Base-by-base conservation (phyloP, 2,888 invertebrate genomes). In the Tortrix viridana region DNA sequence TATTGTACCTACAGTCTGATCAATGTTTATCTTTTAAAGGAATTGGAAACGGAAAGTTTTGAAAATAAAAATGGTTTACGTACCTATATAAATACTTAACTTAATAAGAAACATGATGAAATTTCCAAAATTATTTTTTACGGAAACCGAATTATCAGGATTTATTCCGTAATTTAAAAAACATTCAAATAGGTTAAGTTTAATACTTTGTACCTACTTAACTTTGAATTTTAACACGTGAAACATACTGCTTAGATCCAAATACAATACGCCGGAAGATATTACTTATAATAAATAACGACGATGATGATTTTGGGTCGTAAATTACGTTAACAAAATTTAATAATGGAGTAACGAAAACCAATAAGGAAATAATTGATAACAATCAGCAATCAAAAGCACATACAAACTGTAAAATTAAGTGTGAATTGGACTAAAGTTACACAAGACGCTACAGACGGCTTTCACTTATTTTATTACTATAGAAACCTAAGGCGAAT, bases 381-480 rank as follows among this genome's bases (percentile, higher is more conserved):
- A 38, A 2, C 12, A 12, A 59, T 50, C 50, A 32, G 20, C 50
- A 32, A 22, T 49, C 26, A 16, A 43, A 19, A 48, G 16, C 43
- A 32, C 22, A 48, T 48, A 43, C 55, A 37, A 43, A 19, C 49
- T 49, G 44, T 55, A 61, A 44, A 55, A 49, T 55, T 49, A 49
- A 43, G 61, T 55, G 61, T 55, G 55, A 55, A 61, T 50, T 48
- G 43, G 49, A 20, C 43, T 55, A 18, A 19, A 22, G 18, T 37
- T n/a, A 49, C 55, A 32, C 32, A 32, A 32, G 32, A 37, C 55
- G 49, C 23, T 47, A 59, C 23, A 23, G 46, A 61, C 49, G 55
- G 43, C 61, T 61, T 61, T 61, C 61, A 61, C 61, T 61, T 61
- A 20, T 61, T 55, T 49, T 49, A 53, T 60, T 14, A 12, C 38